These are phyloP conservation scores for Fabriciana adippe DNA, from an alignment of 2,888 invertebrate genomes.

Conservation along the genomic window DNA sequence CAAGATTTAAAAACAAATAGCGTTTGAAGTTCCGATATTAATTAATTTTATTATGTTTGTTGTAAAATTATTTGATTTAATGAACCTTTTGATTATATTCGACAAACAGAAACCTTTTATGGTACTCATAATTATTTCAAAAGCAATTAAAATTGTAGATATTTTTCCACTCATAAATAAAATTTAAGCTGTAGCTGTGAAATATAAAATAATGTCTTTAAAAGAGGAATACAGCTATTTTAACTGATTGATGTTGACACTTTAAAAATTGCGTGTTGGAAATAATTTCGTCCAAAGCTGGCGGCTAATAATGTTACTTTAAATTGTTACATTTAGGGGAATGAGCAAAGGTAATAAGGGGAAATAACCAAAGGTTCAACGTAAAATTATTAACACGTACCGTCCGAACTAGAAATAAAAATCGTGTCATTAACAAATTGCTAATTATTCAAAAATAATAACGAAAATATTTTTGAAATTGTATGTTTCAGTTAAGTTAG, in stretches of 20 bases:
- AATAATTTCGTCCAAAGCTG: slow-evolving; percentile 21
- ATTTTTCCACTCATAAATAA: too few species aligned
- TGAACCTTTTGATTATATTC: slow-evolving; percentile 11
- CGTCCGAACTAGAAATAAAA: slow-evolving; percentile 62
- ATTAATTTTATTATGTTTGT: slow-evolving; percentile 20
- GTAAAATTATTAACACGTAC: slow-evolving; percentile 58
- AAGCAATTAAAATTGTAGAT: too few species aligned
- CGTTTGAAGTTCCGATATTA: slow-evolving; percentile 22
- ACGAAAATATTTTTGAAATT: too few species aligned
- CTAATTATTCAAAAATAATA: slow-evolving; percentile 25
- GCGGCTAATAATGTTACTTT: slow-evolving; percentile 62
- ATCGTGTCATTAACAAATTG: slow-evolving; percentile 68
- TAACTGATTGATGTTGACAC: slow-evolving; percentile 6
- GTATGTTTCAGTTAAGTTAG: too few species aligned
- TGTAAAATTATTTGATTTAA: slow-evolving; percentile 13
- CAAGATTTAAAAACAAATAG: slow-evolving; percentile 14
- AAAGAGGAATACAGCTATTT: not conserved
- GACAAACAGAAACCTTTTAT: not conserved
- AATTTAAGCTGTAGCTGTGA: too few species aligned
- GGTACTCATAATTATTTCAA: not conserved
- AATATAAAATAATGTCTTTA: not conserved
- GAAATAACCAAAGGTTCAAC: slow-evolving; percentile 53
- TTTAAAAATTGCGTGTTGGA: slow-evolving; percentile 27
- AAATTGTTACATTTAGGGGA: slow-evolving; percentile 67
- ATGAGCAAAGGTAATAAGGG: slow-evolving; percentile 53